Base-by-base conservation (phyloP, 1,140 invertebrate species). In the Odontomachus brunneus region DNA sequence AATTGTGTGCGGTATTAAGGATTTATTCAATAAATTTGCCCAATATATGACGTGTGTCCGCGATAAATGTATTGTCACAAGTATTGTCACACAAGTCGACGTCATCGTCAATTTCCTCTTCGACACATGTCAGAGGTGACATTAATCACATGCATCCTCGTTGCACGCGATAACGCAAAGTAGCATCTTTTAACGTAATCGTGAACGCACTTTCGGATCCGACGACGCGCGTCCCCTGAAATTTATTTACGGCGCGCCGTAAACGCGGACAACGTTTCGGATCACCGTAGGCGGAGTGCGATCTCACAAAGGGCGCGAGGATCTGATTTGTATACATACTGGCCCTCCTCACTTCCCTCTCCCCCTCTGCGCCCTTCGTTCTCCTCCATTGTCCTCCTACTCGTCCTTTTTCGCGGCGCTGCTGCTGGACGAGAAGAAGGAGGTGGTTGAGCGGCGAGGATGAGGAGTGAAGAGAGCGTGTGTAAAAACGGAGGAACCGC, bases 271-370 rank as follows among this genome's bases (percentile, higher is more conserved):
- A 76, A 65, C 75, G 83, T 88, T 82, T 59, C 59, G 66, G 60
- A 81, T 88, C 88, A 87, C 63, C 76, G 69, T 82, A 84, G 85
- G 89, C 72, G 88, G 84, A 89, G 85, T 86, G 82, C 85, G 87
- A 89, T 81, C 63, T 88, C 82, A 87, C 88, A 89, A 89, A 89
- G 89, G 89, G 84, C 87, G 88, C 84, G 85, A 89, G 85, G 89
- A 90, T 90, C 88, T 90, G 88, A 91, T 91, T 91, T 90, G 90
- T 91, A 89, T 91, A 89, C 78, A 83, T 65, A 89, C 72, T 80
- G 66, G 82, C 66, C 53, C 48, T 78, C 49, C 29, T 78, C 26
- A 49, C 33, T n/a, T n/a, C 29, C 44, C 24, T 38, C 55, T 38
- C 17, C 5, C 63, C 24, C 26, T 66, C 14, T 24, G 14, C 57